Evolutionary conservation across 2,888 invertebrate genomes (phyloP), one percentile per base, ranked within the genome.

Genomic region (Oxyscelio sp.): DNA sequence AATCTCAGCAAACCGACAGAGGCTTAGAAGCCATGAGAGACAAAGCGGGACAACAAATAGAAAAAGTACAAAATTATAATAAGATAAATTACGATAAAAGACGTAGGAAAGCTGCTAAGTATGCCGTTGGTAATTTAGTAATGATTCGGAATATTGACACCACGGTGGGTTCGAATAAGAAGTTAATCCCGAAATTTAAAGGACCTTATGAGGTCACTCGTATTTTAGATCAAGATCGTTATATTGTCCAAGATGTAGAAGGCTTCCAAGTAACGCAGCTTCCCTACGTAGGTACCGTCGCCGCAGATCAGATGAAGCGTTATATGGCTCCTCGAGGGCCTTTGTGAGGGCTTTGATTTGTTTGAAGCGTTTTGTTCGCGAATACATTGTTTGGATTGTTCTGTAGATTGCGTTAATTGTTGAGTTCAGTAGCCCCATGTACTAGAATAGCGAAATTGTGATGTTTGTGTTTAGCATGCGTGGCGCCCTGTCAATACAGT

Each of bases 61-160:
- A 61, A n/a, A 85, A 86, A 70, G 66, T 4, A n/a, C 89, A 91
- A 63, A 40, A 81, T 9, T 85, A 87, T 17, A 90, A 87, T 77
- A 85, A 90, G 80, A 52, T 22, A 15, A 71, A 79, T 65, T 91
- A 87, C 77, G 79, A 91, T 65, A 80, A 75, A 31, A 89, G 68
- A 27, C 88, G 87, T 63, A 89, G 89, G 83, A 40, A 15, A 19
- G 79, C 74, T 13, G 21, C 9, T n/a, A 11, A 52, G 2, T 86
- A 81, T 52, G 27, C 50, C 0, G 65, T 59, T 0, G 83, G 85
- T 13, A 85, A 88, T 40, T 71, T 79, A 15, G 83, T 88, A 5
- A 80, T 84, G 78, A 68, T 83, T 15, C 70, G 52, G 15, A 85
- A 86, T 43, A 31, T 61, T 8, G 82, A 77, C 38, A 75, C 54